Conservation (phyloP, 2,113 vertebrate genomes). For the Cebus imitator region DNA sequence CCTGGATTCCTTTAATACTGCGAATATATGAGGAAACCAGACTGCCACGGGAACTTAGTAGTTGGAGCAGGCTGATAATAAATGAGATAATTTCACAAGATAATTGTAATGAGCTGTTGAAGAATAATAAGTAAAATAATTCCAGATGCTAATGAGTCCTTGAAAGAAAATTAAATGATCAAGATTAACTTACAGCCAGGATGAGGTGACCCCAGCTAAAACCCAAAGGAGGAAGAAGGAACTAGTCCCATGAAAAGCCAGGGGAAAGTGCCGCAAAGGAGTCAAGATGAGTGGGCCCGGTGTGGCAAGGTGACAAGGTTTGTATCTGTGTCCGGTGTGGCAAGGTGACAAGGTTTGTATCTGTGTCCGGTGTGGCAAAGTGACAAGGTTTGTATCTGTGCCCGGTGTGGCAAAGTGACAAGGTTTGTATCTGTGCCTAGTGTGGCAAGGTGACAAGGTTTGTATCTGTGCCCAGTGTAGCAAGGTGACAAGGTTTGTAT, state of each 20-base stretch:
- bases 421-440: too few species aligned
- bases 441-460: too few species aligned
- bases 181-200: background rate
- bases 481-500: background rate
- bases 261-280: background rate
- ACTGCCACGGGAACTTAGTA: background rate
- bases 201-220: background rate
- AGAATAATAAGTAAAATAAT: background rate
- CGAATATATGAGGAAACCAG: background rate
- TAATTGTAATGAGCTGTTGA: background rate
- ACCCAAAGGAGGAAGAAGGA: background rate
- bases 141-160: background rate
- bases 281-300: background rate
- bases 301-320: background rate
- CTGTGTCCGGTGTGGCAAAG: too few species aligned
- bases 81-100: background rate
- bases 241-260: background rate
- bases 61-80: background rate
- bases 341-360: too few species aligned
- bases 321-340: too few species aligned
- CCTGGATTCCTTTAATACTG: background rate
- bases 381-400: too few species aligned
- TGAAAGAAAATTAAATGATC: constrained; percentile 2
- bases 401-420: too few species aligned
- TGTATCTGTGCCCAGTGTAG: too few species aligned